Conservation (phyloP, 2,113 vertebrate genomes). For the Misgurnus mizolepis region DNA sequence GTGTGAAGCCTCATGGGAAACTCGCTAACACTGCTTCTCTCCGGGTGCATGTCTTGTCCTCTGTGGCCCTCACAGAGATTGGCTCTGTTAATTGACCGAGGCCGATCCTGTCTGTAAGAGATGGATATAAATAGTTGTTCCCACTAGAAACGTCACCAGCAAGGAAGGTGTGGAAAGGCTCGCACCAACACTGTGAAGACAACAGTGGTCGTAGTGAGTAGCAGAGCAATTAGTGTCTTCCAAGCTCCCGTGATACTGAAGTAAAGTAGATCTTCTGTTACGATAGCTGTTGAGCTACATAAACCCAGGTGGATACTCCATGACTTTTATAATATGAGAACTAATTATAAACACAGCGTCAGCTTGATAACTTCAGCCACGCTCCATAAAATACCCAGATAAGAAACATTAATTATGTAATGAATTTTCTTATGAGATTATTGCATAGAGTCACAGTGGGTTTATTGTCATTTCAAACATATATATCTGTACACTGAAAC, state of each 20-base stretch:
- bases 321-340: too few species aligned
- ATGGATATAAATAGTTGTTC: slow-evolving; percentile 59
- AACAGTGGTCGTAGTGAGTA: slow-evolving; percentile 43
- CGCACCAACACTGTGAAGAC: slow-evolving; percentile 29
- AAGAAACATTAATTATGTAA: too few species aligned
- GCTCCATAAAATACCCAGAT: too few species aligned
- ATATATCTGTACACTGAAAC: too few species aligned
- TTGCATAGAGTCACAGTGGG: too few species aligned
- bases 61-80: slow-evolving; percentile 38
- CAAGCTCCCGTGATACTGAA: slow-evolving; percentile 53
- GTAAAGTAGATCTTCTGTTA: slow-evolving; percentile 38
- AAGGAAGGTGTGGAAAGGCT: slow-evolving; percentile 44
- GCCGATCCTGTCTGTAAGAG: slow-evolving; percentile 27
- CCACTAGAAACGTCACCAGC: slow-evolving; percentile 36
- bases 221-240: slow-evolving; percentile 55
- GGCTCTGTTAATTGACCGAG: slow-evolving; percentile 43
- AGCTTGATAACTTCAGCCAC: too few species aligned
- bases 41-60: slow-evolving; percentile 19
- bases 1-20: slow-evolving; percentile 50
- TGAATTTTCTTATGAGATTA: too few species aligned
- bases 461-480: too few species aligned
- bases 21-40: slow-evolving; percentile 29
- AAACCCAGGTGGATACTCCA: not conserved
- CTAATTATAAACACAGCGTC: too few species aligned
- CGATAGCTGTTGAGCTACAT: slow-evolving; percentile 5